Conservation (phyloP, 2,797 vertebrate genomes). For the Mus minutoides region DNA sequence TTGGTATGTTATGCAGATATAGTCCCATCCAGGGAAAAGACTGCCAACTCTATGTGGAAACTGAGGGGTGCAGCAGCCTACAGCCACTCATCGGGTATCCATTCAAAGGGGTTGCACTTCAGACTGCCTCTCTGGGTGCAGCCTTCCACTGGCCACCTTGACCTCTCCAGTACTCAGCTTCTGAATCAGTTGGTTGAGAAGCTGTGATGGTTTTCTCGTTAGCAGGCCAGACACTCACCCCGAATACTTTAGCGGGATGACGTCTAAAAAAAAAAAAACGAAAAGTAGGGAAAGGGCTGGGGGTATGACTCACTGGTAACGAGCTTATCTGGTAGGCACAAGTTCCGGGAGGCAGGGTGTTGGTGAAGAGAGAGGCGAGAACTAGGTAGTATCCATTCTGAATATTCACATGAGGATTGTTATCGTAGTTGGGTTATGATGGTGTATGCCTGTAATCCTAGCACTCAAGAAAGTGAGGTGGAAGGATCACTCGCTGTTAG, state of each 20-base stretch:
- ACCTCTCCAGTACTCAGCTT: not conserved
- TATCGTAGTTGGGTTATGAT: no score
- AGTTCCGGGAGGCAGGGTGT: not conserved
- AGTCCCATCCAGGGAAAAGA: not conserved
- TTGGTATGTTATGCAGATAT: not conserved
- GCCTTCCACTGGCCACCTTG: not conserved
- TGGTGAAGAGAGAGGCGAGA: not conserved
- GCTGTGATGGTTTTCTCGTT: not conserved
- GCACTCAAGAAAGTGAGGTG: not conserved
- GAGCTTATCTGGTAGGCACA: no score
- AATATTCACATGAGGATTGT: not conserved
- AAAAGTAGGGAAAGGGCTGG: not conserved
- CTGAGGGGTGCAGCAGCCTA: no score
- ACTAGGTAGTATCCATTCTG: not conserved
- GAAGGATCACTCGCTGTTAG: not conserved
- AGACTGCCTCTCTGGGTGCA: not conserved
- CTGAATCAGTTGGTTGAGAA: not conserved
- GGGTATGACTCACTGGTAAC: not conserved
- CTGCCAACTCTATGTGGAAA: accelerated
- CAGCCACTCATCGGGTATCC: accelerated
- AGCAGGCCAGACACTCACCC: not conserved
- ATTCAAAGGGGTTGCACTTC: no score
- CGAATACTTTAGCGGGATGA: not conserved
- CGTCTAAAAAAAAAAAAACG: not conserved
- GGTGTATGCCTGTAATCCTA: not conserved